Base-by-base conservation (phyloP, 2,797 vertebrate species). In the Xenopus petersii region DNA sequence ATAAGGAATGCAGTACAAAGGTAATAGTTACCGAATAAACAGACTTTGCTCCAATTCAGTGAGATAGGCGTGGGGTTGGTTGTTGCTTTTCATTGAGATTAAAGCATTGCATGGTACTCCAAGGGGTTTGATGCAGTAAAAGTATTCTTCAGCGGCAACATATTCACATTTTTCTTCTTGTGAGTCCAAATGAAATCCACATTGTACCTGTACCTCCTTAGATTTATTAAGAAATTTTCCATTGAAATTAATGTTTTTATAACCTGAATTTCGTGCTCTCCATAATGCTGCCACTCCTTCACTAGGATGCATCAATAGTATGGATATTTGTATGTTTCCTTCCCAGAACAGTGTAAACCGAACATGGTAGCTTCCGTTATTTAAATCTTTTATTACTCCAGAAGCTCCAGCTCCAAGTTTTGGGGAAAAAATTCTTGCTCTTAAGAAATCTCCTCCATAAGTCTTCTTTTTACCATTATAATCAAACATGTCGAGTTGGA, bases 311-410 rank as follows among this genome's bases (percentile, higher is more conserved):
- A 83, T 67, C 17, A 86, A 79, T 36, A 82, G 62, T 10, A 83
- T 16, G n/a, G 82, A 85, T 48, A 83, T 73, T 3, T 64, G 65
- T 7, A 73, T 64, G 0, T 0, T 15, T 5, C 84, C 85, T 5
- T 80, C 77, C 83, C 82, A 83, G 75, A 86, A 83, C 11, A 83
- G 64, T 26, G 74, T 81, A 64, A 85, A 83, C 71, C 79, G 80
- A 26, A 84, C 69, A 7, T 85, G 79, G 49, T 84, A 85, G 15
- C 77, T 82, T 12, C 84, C 82, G 0, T 83, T 84, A 64, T 80
- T 56, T 16, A 79, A 81, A 55, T 87, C 85, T 0, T 72, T 71
- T 42, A 83, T 80, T 1, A 47, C 73, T 16, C 81, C 86, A 0
- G 81, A 81, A 15, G 82, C 82, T 0, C 81, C 81, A 0, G 83